A percentile compares a stretch with the other conserved stretches of the same genome.
These are phyloP conservation scores for Streptopelia turtur DNA, from an alignment of 2,797 vertebrate genomes.

Conservation along the genomic window DNA sequence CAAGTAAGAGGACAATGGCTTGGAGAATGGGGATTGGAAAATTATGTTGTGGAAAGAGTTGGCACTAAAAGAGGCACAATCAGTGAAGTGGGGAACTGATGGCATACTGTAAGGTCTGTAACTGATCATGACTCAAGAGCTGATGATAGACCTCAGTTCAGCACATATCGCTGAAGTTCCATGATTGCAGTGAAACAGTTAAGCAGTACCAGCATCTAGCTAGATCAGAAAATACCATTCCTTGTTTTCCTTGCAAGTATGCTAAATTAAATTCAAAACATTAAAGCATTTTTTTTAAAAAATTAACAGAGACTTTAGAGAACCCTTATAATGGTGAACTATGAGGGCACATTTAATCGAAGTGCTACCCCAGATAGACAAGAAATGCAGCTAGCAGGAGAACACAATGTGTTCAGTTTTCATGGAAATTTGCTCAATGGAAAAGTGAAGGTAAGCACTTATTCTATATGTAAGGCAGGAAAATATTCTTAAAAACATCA, in stretches of 20 bases:
- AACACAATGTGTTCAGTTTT: neutral
- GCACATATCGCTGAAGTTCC: neutral
- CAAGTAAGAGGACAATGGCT: neutral
- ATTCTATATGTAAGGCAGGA: neutral
- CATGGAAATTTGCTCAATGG: conserved; percentile 41
- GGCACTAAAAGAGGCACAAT: neutral
- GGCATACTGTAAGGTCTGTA: neutral
- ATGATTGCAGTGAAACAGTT: neutral
- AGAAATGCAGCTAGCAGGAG: neutral
- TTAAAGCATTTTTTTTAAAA: neutral
- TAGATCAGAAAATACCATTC: neutral
- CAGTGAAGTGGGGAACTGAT: neutral
- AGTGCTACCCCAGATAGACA: neutral
- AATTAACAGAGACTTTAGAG: neutral
- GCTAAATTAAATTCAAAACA: neutral
- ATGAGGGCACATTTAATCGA: neutral
- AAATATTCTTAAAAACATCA: conserved; percentile 4
- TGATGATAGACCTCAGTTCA: neutral
- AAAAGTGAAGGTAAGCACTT: neutral
- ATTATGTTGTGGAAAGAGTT: neutral
- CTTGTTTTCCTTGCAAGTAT: neutral
- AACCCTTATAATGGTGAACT: neutral
- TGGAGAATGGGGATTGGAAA: neutral
- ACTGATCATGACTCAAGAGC: neutral
- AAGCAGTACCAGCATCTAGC: neutral